phyloP scores from a whole-genome alignment of 2,113 vertebrate species.

The Xyliphius kryptos region DNA sequence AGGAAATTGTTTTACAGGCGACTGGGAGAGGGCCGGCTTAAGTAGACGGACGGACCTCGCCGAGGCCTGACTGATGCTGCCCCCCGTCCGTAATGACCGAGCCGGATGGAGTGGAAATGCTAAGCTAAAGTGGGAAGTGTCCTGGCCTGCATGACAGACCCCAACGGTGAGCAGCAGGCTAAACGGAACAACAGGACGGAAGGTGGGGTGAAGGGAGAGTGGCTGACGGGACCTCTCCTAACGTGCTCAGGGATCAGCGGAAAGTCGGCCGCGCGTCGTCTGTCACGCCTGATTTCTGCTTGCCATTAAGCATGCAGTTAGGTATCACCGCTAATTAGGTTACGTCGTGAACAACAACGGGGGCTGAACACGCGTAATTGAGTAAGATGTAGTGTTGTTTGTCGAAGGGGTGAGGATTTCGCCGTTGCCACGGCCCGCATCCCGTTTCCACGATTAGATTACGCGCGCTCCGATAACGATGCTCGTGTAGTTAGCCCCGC shows the following conservation, averaged over 20 bases:
- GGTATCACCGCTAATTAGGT: conserved; percentile 59
- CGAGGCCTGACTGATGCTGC: conserved; percentile 31
- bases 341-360: conserved; percentile 54
- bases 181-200: conserved; percentile 26
- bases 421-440: conserved; percentile 28
- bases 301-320: conserved; percentile 27
- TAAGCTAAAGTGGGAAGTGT: conserved; percentile 38
- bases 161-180: conserved; percentile 1
- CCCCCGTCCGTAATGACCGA: conserved; percentile 26
- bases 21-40: conserved; percentile 29
- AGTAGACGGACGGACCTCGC: conserved; percentile 29
- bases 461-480: conserved; percentile 25
- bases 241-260: conserved; percentile 23
- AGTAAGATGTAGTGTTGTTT: conserved; percentile 38
- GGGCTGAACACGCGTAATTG: conserved; percentile 33
- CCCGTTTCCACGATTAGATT: conserved; percentile 29
- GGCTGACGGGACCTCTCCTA: too few species aligned
- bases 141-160: conserved; percentile 23
- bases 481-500: conserved; percentile 31
- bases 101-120: conserved; percentile 24
- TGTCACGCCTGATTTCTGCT: conserved; percentile 31
- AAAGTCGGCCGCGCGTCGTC: conserved; percentile 8
- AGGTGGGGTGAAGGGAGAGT: background rate
- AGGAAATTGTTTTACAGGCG: conserved; percentile 46
- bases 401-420: conserved; percentile 27